Evolutionary conservation across 1,140 invertebrate species (phyloP).

Genomic region (Solenopsis invicta): DNA sequence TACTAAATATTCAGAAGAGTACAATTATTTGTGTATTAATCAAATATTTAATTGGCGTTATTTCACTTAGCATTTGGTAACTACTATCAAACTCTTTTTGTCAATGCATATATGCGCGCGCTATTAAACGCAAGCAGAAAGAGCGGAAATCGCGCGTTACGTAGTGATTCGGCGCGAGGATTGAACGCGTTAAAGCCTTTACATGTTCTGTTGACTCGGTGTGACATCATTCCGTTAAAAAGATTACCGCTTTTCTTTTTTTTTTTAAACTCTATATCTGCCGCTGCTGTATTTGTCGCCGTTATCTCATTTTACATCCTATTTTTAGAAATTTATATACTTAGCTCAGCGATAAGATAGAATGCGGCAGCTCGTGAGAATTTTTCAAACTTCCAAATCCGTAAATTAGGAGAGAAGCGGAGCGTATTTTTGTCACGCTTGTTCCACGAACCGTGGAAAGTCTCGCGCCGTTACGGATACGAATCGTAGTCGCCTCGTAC

Average conservation of each 20-base stretch:
- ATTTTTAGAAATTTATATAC: constrained; percentile 7
- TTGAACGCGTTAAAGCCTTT: neutral
- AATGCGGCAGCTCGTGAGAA: neutral
- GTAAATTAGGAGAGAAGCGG: neutral
- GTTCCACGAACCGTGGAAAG: neutral
- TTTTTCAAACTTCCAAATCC: constrained; percentile 5
- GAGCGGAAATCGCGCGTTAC: neutral
- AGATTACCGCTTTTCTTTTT: neutral
- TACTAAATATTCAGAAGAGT: too few species aligned
- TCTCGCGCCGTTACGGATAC: neutral
- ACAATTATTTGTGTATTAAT: too few species aligned
- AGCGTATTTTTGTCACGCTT: neutral
- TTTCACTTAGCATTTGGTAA: too few species aligned
- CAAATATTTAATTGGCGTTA: too few species aligned
- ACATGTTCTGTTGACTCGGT: neutral
- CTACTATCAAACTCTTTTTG: too few species aligned
- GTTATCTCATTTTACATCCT: constrained; percentile 11
- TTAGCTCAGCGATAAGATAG: constrained; percentile 17
- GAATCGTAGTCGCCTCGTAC: neutral
- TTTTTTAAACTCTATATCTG: too few species aligned
- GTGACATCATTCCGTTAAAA: neutral
- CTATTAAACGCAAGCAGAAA: neutral
- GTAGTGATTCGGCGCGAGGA: neutral
- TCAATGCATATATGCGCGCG: too few species aligned
- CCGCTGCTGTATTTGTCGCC: neutral